phyloP scores from a whole-genome alignment of 1,140 invertebrate genomes.

The Amphibalanus amphitrite region DNA sequence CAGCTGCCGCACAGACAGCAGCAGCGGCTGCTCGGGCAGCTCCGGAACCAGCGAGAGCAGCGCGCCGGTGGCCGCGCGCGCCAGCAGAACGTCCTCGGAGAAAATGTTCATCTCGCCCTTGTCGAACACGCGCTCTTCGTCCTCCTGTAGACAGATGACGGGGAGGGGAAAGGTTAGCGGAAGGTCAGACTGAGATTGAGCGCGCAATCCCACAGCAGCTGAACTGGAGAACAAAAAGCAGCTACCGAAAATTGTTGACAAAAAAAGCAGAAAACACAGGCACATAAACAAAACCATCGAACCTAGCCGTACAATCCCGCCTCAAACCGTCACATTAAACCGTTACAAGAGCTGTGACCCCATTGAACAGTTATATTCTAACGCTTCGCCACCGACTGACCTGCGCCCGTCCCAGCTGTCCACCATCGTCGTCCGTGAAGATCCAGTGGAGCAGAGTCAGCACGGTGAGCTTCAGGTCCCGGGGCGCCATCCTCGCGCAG shows the following conservation, averaged over 20 bases:
- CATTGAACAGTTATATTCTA: too few species aligned
- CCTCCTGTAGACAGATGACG: conserved; percentile 18
- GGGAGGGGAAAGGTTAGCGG: too few species aligned
- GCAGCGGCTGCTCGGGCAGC: background rate
- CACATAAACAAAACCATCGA: too few species aligned
- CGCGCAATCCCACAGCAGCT: conserved; percentile 7
- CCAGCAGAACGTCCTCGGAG: conserved; percentile 24
- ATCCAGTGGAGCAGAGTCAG: background rate
- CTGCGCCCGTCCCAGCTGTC: background rate
- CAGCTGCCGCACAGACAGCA: background rate
- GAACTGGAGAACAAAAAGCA: conserved; percentile 8
- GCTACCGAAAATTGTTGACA: too few species aligned
- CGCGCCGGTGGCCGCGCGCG: conserved; percentile 15
- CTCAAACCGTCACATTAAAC: too few species aligned
- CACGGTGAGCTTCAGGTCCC: background rate
- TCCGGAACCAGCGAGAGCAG: background rate
- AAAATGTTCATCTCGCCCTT: conserved; percentile 34
- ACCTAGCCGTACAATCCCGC: too few species aligned
- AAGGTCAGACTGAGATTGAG: too few species aligned
- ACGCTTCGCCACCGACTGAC: too few species aligned
- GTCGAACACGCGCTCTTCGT: conserved; percentile 31
- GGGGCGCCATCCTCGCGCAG: background rate
- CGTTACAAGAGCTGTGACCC: too few species aligned
- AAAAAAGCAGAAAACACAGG: too few species aligned
- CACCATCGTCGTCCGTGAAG: background rate